Evolutionary conservation across 92 coral and sea anemone genomes (phyloP), one percentile per base, ranked within the genome.

Genomic region (Zoanthus gigantus): DNA sequence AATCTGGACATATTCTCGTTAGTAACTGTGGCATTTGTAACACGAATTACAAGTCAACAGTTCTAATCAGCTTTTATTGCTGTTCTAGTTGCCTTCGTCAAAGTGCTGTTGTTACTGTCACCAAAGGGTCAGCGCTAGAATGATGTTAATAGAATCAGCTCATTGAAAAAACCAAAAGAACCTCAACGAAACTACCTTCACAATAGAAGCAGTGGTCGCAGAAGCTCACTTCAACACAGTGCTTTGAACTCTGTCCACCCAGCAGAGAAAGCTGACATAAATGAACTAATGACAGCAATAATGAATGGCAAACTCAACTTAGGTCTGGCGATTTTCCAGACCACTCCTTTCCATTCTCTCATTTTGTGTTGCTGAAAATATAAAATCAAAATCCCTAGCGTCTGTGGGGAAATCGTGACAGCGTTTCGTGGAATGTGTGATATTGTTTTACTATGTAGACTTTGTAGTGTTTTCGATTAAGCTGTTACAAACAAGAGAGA

Each of bases 311-410:
- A 81, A 81, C 76, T 67, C 42, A 4, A 46, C 67, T 81, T 66
- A 81, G 12, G n/a, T 15, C 15, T 81, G 85, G 85, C 85, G 60
- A 34, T 16, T 81, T 31, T 81, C 85, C 85, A 81, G 46, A 53
- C 60, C 74, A 81, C 85, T 47, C 85, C 85, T 66, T 65, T 31
- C 45, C 29, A 12, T 79, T 72, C 72, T 78, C 75, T 63, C 85
- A 65, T 46, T 54, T 77, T 77, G 65, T 58, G 37, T 14, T 52
- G 45, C 65, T 53, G n/a, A 29, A 18, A 53, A 15, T 47, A 50
- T 47, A 47, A 47, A 9, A 50, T 0, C 5, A 17, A 23, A 54
- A 28, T 14, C 52, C 44, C 81, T 46, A 67, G 56, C 12, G 34
- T 31, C n/a, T 30, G 16, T 8, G 44, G 16, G 29, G 48, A 71